Conservation (phyloP, 1,140 invertebrate species). For the Panagrolaimus sp. region DNA sequence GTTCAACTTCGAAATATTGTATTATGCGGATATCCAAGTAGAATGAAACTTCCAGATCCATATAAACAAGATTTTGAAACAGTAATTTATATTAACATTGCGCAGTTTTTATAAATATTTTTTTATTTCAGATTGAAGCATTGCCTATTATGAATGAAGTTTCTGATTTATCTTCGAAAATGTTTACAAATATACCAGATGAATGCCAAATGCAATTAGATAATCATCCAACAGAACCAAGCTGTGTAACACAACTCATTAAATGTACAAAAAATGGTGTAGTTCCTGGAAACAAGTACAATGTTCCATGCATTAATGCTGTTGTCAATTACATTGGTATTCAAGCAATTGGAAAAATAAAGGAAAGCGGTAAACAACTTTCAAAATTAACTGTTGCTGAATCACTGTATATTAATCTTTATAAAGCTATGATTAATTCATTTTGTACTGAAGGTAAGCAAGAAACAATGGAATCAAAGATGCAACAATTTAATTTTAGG, state of each 20-base stretch:
- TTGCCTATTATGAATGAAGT: conserved; percentile 73
- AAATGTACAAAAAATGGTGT: conserved; percentile 61
- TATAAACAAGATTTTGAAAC: too few relatives aligned
- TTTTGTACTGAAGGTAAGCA: conserved; percentile 82
- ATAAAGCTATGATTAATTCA: conserved; percentile 96
- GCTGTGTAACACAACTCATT: conserved; percentile 82
- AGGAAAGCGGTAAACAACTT: conserved; percentile 70
- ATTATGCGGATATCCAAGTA: conserved; percentile 89
- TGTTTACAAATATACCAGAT: conserved; percentile 20
- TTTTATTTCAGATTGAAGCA: conserved; percentile 74
- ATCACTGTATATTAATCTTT: conserved; percentile 97
- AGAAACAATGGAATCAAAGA: too few relatives aligned
- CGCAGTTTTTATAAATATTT: too few relatives aligned
- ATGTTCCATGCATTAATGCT: conserved; percentile 91
- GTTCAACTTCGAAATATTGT: conserved; percentile 98
- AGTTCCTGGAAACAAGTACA: conserved; percentile 81
- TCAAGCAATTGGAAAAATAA: conserved; percentile 73
- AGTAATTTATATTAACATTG: too few relatives aligned
- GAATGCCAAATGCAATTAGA: conserved; percentile 71
- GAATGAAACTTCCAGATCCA: conserved; percentile 93
- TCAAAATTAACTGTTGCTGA: conserved; percentile 88
- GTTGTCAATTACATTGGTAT: conserved; percentile 93
- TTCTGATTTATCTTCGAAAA: conserved; percentile 79
- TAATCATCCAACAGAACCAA: conserved; percentile 85
- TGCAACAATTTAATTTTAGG: conserved; percentile 60